Conservation (phyloP, 2,888 invertebrate species). For the Herminia tarsipennalis region DNA sequence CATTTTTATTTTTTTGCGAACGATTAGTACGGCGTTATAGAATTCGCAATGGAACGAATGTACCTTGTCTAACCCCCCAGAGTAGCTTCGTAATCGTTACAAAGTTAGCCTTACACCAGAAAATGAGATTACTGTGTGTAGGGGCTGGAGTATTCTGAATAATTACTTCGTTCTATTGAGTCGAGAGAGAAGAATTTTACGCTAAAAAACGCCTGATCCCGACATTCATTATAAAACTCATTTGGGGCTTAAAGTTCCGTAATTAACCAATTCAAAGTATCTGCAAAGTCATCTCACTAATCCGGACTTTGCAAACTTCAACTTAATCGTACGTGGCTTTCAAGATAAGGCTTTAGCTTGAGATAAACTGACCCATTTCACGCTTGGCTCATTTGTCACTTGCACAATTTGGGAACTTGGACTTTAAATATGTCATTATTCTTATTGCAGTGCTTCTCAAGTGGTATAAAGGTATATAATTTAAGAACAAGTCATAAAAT, state of each 20-base stretch:
- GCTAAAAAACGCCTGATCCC: conserved; percentile 7
- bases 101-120: no score
- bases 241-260: conserved; percentile 17
- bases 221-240: conserved; percentile 24
- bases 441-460: background rate
- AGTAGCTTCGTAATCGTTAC: no score
- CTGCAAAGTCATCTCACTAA: conserved; percentile 20
- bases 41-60: no score
- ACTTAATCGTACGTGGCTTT: conserved; percentile 19
- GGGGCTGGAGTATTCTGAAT: no score
- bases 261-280: conserved; percentile 25
- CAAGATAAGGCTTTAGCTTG: conserved; percentile 10
- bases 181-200: conserved; percentile 1
- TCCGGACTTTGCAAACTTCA: conserved; percentile 11
- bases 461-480: no score
- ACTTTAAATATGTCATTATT: background rate
- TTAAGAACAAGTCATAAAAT: no score
- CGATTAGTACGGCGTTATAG: no score
- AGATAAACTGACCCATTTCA: conserved; percentile 16
- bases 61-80: no score
- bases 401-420: background rate
- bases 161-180: no score
- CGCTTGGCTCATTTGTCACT: conserved; percentile 14
- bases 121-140: no score
- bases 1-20: no score